Evolutionary conservation across 1,140 invertebrate genomes (phyloP).

Genomic region (Nixonia krombeini): DNA sequence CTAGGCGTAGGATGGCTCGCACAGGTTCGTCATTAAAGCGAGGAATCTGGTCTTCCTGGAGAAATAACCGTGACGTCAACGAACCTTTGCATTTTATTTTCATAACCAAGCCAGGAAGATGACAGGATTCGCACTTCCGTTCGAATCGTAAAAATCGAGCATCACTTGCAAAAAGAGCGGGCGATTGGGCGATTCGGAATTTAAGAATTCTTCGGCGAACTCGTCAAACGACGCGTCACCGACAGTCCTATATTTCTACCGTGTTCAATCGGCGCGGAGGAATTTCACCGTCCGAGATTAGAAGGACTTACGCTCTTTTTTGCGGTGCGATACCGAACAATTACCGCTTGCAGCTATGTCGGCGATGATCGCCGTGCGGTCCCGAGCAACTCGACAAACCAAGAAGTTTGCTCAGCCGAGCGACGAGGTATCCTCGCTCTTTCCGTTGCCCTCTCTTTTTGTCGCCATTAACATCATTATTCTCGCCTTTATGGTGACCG

Average conservation of each 20-base stretch:
- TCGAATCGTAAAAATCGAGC: no score
- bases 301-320: slow-evolving; percentile 7
- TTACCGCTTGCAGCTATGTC: slow-evolving; percentile 28
- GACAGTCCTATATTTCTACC: not conserved
- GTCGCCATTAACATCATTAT: slow-evolving; percentile 1
- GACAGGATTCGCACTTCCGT: no score
- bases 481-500: not conserved
- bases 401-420: slow-evolving; percentile 17
- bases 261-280: slow-evolving; percentile 3
- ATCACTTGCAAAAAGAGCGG: no score
- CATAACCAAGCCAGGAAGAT: slow-evolving; percentile 4
- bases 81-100: slow-evolving; percentile 24
- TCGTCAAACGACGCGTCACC: not conserved
- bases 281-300: slow-evolving; percentile 18
- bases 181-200: no score
- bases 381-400: slow-evolving; percentile 24
- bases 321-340: slow-evolving; percentile 16
- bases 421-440: slow-evolving; percentile 15
- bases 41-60: slow-evolving; percentile 27
- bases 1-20: slow-evolving; percentile 17
- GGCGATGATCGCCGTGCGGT: slow-evolving; percentile 15
- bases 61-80: slow-evolving; percentile 13
- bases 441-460: not conserved
- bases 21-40: slow-evolving; percentile 25
- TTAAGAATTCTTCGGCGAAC: slow-evolving; percentile 8